Evolutionary conservation across 2,113 vertebrate species (phyloP).

Genomic region (Channa maculata): DNA sequence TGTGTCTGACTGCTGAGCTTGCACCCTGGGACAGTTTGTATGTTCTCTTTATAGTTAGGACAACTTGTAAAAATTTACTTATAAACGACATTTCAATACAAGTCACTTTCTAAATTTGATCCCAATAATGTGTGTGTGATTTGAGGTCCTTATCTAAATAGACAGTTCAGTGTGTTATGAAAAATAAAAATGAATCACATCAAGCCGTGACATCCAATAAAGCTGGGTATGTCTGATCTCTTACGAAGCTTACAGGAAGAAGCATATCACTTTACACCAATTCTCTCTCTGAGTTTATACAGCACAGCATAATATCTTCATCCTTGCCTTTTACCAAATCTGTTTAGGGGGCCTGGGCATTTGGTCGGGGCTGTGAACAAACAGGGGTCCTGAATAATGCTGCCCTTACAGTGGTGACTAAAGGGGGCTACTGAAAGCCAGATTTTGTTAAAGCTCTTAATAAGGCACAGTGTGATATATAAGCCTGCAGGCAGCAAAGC

Average conservation of each 20-base stretch:
- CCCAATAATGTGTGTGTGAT: slow-evolving; percentile 17
- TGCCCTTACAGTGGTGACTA: slow-evolving; percentile 59
- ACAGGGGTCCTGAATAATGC: slow-evolving; percentile 58
- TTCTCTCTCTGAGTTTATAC: slow-evolving; percentile 50
- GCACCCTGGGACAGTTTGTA: slow-evolving; percentile 15
- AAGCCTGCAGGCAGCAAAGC: slow-evolving; percentile 73
- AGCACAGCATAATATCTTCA: slow-evolving; percentile 54
- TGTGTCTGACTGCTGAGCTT: slow-evolving; percentile 54
- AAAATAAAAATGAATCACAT: slow-evolving; percentile 68
- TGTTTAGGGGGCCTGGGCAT: slow-evolving; percentile 53
- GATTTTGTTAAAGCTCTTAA: slow-evolving; percentile 82
- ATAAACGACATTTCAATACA: slow-evolving; percentile 20
- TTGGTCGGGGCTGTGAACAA: slow-evolving; percentile 58
- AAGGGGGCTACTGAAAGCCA: slow-evolving; percentile 72
- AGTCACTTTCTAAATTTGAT: slow-evolving; percentile 32
- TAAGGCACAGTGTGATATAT: slow-evolving; percentile 79
- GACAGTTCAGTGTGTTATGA: slow-evolving; percentile 35
- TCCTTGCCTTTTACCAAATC: slow-evolving; percentile 64
- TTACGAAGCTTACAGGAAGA: slow-evolving; percentile 45
- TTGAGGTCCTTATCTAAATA: slow-evolving; percentile 40
- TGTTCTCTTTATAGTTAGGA: slow-evolving; percentile 35
- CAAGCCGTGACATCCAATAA: slow-evolving; percentile 70
- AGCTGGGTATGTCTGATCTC: slow-evolving; percentile 55
- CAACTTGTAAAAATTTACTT: slow-evolving; percentile 24
- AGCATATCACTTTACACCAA: slow-evolving; percentile 56